These are phyloP conservation scores for Cheracebus regulus DNA, from an alignment of 2,797 vertebrate genomes.

Conservation along the genomic window DNA sequence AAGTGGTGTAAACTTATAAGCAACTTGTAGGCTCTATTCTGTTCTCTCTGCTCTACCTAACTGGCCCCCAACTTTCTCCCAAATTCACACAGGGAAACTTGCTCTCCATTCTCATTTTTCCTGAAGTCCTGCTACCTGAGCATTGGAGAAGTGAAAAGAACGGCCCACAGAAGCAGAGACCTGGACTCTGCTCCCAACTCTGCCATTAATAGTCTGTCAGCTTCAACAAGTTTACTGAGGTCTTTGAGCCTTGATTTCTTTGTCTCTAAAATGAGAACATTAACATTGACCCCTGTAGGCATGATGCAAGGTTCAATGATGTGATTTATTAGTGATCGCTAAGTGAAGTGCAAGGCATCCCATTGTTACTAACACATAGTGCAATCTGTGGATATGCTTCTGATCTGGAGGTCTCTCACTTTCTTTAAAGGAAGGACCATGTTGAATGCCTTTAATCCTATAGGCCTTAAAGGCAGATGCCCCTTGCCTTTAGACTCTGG, in stretches of 20 bases:
- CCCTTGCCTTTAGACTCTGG: background rate
- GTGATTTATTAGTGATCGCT: background rate
- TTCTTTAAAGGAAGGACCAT: background rate
- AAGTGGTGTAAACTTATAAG: background rate
- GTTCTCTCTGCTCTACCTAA: background rate
- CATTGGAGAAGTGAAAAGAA: background rate
- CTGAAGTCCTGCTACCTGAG: background rate
- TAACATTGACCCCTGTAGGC: background rate
- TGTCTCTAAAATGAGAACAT: background rate
- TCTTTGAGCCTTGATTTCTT: background rate
- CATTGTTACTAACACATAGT: background rate
- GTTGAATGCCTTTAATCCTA: background rate
- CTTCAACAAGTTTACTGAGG: background rate
- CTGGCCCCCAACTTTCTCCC: background rate
- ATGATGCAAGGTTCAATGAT: rapidly evolving
- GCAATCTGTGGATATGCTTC: background rate
- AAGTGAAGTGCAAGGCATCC: no score
- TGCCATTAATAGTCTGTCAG: background rate
- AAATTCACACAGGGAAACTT: background rate
- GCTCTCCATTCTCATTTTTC: background rate
- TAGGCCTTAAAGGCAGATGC: background rate
- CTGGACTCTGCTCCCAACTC: background rate
- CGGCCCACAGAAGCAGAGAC: background rate
- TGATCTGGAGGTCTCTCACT: background rate
- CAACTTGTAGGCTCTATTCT: no score